Base-by-base conservation (phyloP, 1,140 invertebrate species). In the Drosophila pseudoananassae region DNA sequence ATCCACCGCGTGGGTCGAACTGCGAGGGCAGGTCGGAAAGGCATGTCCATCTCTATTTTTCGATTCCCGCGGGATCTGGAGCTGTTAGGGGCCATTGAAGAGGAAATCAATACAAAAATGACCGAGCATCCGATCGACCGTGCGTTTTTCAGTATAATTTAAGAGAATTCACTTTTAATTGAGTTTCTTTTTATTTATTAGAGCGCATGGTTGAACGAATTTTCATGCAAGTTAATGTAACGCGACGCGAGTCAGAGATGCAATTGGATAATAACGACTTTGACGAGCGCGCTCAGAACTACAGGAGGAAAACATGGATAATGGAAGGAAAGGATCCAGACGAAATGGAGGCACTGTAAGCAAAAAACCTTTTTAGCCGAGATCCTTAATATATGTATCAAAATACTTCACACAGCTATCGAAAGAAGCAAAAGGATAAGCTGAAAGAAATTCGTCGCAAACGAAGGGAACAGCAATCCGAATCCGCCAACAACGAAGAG, bases 1-100 rank as follows among this genome's bases (percentile, higher is more conserved):
- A 96, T 99, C 82, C 99, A 99, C 93, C 93, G 99, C 79, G 98
- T 99, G 14, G 99, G 99, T 36, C 93, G 99, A 88, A 99, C 98
- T 50, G 99, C 98, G 4, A 94, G 99, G 84, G 98, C 98, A 15
- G 98, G 98, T 0, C 93, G 97, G 76, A 93, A 93, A 49, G 98
- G 98, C 7, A 93, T 95, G 91, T 95, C 98, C 1, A 95, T 99
- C 47, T 98, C 97, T 20, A 93, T 99, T 40, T 95, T 99, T 53
- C 98, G 97, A 1, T 92, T 92, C 69, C 98, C 98, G 15, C 94
- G 97, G 91, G 98, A 99, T 90, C 94, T 99, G 10, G 94, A 96
- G 87, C 92, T 98, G 25, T 92, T 99, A 3, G 95, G 97, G 33
- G 95, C 95, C 40, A 97, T 99, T 59, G 98, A 99, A 93, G 93